Conservation (phyloP, 2,888 invertebrate genomes). For the Stictocephala bisonia region DNA sequence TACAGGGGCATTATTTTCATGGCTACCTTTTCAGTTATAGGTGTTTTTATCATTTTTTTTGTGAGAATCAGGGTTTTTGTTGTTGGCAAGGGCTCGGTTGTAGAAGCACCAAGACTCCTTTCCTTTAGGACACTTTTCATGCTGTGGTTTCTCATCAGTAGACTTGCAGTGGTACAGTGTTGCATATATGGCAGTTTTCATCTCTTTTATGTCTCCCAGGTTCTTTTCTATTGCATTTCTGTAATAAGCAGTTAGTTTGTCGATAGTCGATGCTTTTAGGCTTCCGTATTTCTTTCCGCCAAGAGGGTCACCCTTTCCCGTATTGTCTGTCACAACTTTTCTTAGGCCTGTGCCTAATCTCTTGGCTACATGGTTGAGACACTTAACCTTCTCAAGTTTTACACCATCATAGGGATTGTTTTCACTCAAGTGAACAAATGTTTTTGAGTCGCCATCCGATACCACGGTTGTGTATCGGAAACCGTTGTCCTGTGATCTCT, state of each 20-base stretch:
- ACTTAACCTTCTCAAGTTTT: slow-evolving; percentile 9
- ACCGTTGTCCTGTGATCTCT: slow-evolving; percentile 20
- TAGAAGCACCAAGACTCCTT: slow-evolving; percentile 33
- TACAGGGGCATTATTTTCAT: slow-evolving; percentile 21
- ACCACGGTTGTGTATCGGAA: slow-evolving; percentile 31
- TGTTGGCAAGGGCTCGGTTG: slow-evolving; percentile 1
- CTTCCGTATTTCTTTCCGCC: slow-evolving; percentile 44
- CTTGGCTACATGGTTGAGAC: slow-evolving; percentile 52
- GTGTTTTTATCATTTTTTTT: slow-evolving; percentile 15
- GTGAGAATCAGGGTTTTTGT: not conserved
- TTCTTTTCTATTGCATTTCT: slow-evolving; percentile 47
- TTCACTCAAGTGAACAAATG: slow-evolving; percentile 36
- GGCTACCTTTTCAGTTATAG: slow-evolving; percentile 8
- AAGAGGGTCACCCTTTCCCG: slow-evolving; percentile 19
- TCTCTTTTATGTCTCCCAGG: slow-evolving; percentile 26
- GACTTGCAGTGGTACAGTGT: slow-evolving; percentile 22
- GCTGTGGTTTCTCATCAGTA: slow-evolving; percentile 17
- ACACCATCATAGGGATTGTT: slow-evolving; percentile 30
- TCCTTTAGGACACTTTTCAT: slow-evolving; percentile 1
- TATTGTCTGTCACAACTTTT: slow-evolving; percentile 41
- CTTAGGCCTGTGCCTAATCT: slow-evolving; percentile 46
- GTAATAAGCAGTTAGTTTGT: slow-evolving; percentile 40
- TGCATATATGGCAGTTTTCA: slow-evolving; percentile 31
- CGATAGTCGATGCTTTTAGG: slow-evolving; percentile 39
- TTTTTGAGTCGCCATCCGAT: slow-evolving; percentile 32